Evolutionary conservation across 2,113 vertebrate genomes (phyloP).

Genomic region (Halichoerus grypus): DNA sequence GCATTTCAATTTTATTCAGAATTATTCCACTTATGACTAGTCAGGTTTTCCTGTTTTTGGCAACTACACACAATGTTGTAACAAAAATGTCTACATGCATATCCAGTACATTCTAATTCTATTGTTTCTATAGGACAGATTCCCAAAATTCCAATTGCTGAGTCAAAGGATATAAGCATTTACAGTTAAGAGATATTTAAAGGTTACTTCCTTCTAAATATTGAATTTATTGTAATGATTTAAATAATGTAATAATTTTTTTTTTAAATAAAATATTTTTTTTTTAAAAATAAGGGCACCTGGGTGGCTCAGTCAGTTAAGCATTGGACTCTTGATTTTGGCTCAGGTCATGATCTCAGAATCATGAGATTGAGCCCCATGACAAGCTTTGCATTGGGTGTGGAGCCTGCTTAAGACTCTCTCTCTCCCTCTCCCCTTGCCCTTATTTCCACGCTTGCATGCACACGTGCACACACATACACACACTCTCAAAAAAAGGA

Average conservation of each 20-base stretch:
- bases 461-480: background rate
- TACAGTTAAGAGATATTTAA: background rate
- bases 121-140: background rate
- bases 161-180: background rate
- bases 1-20: background rate
- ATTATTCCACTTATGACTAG: background rate
- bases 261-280: too few relatives aligned
- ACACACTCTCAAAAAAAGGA: background rate
- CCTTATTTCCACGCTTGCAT: background rate
- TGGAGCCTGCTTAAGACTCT: background rate
- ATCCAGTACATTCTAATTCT: background rate
- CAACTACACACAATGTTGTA: background rate
- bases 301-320: background rate
- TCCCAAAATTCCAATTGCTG: background rate
- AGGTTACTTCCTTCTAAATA: background rate
- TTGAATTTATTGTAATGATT: background rate
- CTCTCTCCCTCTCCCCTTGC: background rate
- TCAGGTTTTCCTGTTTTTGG: background rate
- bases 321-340: background rate
- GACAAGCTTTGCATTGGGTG: background rate
- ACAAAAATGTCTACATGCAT: background rate
- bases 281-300: background rate
- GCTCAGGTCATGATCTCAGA: background rate
- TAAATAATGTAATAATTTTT: background rate
- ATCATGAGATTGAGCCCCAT: background rate